Evolutionary conservation across 2,113 vertebrate genomes (phyloP), one percentile per base, ranked within the genome.

Genomic region (Pseudolaguvia tuberculata): DNA sequence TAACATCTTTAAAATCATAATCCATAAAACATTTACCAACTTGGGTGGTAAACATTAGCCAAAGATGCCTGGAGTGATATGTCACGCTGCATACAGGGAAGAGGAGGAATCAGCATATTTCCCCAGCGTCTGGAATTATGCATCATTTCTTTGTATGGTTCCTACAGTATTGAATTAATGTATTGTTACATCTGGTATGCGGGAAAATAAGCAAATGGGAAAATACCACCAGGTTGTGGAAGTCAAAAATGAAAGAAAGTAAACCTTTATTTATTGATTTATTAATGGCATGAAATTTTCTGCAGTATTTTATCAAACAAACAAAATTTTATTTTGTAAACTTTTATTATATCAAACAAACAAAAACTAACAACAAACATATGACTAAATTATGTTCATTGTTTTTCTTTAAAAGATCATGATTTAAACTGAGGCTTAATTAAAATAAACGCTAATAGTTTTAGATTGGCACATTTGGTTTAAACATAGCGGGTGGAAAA

Each of bases 381-480:
- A 61, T 61, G 58, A 39, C 9, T n/a, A 39, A 63, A 63, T 23
- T 47, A 47, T 63, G 39, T 8, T 21, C 25, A 18, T 47, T 47
- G 12, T 45, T 42, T 45, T 23, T 47, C 13, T 25, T 65, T n/a
- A 17, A n/a, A n/a, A n/a, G n/a, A n/a, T n/a, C n/a, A n/a, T n/a
- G n/a, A n/a, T n/a, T n/a, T n/a, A n/a, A n/a, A n/a, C n/a, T n/a
- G n/a, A n/a, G n/a, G n/a, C n/a, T 14, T 25, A 65, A n/a, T 21
- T 39, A 21, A 52, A 69, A 69, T 39, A 6, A 69, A 69, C 20
- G 3, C 29, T 21, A 12, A 53, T 59, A 45, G 68, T 68, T 42
- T 17, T 61, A 75, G 45, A 31, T 65, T 50, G 42, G 51, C 42
- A 42, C 31, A 66, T 45, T 56, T 56, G 39, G n/a, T 21, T 17